These are phyloP conservation scores for Silvanus unidentatus DNA, from an alignment of 2,888 invertebrate species.

Conservation along the genomic window DNA sequence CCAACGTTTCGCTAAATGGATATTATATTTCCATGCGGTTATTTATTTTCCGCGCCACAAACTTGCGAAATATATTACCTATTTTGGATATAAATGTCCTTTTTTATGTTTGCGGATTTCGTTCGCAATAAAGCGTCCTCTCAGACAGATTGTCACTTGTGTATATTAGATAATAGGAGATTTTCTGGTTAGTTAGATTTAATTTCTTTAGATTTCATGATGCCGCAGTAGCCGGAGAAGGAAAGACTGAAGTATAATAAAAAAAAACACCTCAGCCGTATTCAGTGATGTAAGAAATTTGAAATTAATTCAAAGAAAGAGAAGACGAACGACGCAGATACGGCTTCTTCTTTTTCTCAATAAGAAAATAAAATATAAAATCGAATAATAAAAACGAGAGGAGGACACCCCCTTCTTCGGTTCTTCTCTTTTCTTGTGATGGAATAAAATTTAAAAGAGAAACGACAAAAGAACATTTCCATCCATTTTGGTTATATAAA, in stretches of 20 bases:
- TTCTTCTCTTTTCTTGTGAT: slow-evolving; percentile 26
- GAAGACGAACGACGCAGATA: slow-evolving; percentile 14
- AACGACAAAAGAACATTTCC: slow-evolving; percentile 43
- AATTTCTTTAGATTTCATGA: not conserved
- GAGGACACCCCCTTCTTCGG: too few relatives aligned
- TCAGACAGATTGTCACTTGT: too few relatives aligned
- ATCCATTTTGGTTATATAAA: slow-evolving; percentile 44
- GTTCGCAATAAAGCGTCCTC: too few relatives aligned
- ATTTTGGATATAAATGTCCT: too few relatives aligned
- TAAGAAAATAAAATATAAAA: slow-evolving; percentile 40
- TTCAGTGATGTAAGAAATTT: slow-evolving; percentile 20
- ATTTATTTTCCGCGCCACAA: too few relatives aligned
- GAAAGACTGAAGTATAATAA: slow-evolving; percentile 6
- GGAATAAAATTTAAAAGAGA: slow-evolving; percentile 41
- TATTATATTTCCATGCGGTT: not conserved
- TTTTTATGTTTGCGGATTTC: too few relatives aligned
- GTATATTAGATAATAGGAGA: not conserved
- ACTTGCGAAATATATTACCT: too few relatives aligned
- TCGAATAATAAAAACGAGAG: slow-evolving; percentile 40
- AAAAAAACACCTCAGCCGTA: slow-evolving; percentile 19
- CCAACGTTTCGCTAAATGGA: too few relatives aligned
- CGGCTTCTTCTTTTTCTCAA: slow-evolving; percentile 28
- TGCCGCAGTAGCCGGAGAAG: too few relatives aligned
- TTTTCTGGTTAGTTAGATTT: slow-evolving; percentile 2
- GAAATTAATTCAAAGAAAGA: slow-evolving; percentile 29